phyloP scores from a whole-genome alignment of 64 coral and sea anemone species.

The Porites lutea region DNA sequence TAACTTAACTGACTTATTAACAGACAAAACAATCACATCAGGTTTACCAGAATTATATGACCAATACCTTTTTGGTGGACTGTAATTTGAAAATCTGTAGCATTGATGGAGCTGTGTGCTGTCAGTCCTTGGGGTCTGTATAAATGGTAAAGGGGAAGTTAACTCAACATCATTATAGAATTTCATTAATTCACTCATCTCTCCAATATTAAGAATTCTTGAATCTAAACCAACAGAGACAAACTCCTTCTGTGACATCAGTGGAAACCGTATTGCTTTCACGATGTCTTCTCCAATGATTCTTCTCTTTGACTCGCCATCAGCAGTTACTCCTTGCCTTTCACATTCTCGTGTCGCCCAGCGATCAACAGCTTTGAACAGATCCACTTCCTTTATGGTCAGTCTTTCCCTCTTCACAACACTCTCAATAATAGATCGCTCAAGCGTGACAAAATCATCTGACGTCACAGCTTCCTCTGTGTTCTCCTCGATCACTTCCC shows the following conservation, averaged over 20 bases:
- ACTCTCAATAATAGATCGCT: constrained; percentile 10
- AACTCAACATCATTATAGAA: background rate
- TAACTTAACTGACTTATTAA: background rate
- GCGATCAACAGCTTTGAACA: constrained; percentile 32
- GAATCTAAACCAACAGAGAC: constrained; percentile 1
- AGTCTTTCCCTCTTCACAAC: constrained; percentile 9
- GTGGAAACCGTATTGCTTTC: constrained; percentile 16
- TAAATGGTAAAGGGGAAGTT: constrained; percentile 6
- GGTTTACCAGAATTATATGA: background rate
- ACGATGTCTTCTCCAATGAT: constrained; percentile 29
- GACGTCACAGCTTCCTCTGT: constrained; percentile 24
- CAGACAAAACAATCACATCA: background rate
- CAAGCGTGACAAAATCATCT: constrained; percentile 14
- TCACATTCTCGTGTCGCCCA: background rate
- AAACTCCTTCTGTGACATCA: constrained; percentile 22
- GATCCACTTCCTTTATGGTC: constrained; percentile 7
- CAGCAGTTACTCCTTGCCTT: background rate
- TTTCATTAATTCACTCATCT: background rate
- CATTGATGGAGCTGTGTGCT: background rate
- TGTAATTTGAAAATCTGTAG: background rate
- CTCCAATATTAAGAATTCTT: background rate
- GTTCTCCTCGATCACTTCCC: constrained; percentile 13
- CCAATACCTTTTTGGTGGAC: background rate
- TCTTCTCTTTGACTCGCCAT: background rate
- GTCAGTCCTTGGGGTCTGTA: background rate